These are phyloP conservation scores for Cyanoderma ruficeps DNA, from an alignment of 2,113 vertebrate genomes.

Conservation along the genomic window DNA sequence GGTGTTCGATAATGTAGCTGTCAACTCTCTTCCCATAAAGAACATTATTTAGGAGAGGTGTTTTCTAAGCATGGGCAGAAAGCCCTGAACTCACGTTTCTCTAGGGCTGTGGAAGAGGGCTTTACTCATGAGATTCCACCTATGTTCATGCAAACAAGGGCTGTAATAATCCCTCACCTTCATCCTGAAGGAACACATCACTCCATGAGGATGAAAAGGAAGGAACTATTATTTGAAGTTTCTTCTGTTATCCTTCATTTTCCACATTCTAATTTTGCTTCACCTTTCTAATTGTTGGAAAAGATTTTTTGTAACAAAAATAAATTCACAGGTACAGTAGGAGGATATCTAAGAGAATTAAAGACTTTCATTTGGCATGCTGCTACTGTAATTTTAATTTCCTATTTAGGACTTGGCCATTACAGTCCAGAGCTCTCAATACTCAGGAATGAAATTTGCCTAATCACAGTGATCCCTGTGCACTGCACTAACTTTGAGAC, in stretches of 20 bases:
- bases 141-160: fast-evolving
- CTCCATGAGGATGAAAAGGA: background rate
- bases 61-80: background rate
- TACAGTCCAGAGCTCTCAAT: background rate
- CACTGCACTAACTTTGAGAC: background rate
- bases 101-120: background rate
- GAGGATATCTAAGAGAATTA: background rate
- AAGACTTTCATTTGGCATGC: background rate
- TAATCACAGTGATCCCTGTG: background rate
- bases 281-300: background rate
- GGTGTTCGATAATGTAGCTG: background rate
- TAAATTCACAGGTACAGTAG: background rate
- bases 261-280: background rate
- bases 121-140: background rate
- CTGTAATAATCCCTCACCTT: background rate
- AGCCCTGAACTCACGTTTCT: background rate
- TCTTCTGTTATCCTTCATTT: background rate
- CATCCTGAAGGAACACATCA: background rate
- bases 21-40: background rate
- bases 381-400: background rate
- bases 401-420: background rate
- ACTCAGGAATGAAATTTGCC: background rate
- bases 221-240: background rate
- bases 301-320: background rate
- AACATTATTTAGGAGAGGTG: background rate